Evolutionary conservation across 64 coral and sea anemone species (phyloP), one percentile per base, ranked within the genome.

Genomic region (Stichodactyla helianthus): DNA sequence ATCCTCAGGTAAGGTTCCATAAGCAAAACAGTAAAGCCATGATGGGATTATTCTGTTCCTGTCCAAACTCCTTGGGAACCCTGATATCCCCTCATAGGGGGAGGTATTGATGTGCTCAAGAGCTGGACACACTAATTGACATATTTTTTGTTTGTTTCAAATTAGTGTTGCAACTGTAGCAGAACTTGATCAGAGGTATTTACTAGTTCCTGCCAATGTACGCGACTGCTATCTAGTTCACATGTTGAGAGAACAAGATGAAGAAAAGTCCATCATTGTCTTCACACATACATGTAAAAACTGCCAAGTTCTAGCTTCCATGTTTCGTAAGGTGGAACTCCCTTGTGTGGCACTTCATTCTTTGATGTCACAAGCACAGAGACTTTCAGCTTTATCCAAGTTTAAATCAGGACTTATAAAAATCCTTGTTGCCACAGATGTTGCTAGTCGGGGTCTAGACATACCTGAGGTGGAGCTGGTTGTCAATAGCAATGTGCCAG

Each of bases 391-490:
- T 44, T 51, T 99, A 57, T 93, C 97, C 10, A 91, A 92, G 65
- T 99, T 99, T 51, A 99, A 99, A 71, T 94, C 97, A 74, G 97
- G 93, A 22, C 89, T 88, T 54, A 79, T 94, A 28, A 99, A 95
- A 53, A 94, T 99, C 65, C 79, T 99, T 65, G 97, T 99, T 4
- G 93, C 97, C 28, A 99, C 97, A 50, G 97, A 99, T 89, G 93
- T 99, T 74, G 97, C 97, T 7, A 99, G 97, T 50, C 57, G 97
- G 31, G 97, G 97, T 16, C 62, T 99, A 18, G 97, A 99, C 82
- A 99, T 99, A 16, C 97, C 97, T 57, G 85, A 95, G 59, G 97
- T 99, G 50, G 93, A 99, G 28, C 93, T 99, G 56, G 97, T 99
- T 44, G 83, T 99, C 44, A 99, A 99, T 82, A 93, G 93, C 60